phyloP scores from a whole-genome alignment of 92 coral and sea anemone genomes.

The Parazoanthus atlanticus region DNA sequence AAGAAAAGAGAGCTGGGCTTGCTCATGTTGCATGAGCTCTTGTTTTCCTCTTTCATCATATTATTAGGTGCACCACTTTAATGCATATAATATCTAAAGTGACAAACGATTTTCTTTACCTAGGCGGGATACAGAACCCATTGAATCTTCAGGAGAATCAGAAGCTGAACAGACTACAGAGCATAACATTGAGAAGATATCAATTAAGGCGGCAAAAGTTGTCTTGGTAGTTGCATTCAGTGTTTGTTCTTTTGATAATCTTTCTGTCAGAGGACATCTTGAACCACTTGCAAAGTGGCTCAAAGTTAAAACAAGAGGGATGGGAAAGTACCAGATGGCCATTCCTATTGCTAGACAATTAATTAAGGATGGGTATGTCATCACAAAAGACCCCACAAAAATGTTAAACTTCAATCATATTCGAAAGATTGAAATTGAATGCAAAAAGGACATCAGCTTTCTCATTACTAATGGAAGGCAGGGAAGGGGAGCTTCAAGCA shows the following conservation, averaged over 20 bases:
- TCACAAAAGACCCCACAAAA: slow-evolving; percentile 29
- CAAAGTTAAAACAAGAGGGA: slow-evolving; percentile 43
- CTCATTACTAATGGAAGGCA: slow-evolving; percentile 13
- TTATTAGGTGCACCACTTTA: background rate
- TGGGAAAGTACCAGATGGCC: slow-evolving; percentile 54
- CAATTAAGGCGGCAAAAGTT: slow-evolving; percentile 37
- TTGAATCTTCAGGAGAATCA: slow-evolving; percentile 29
- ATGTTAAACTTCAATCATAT: slow-evolving; percentile 41
- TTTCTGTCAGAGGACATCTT: slow-evolving; percentile 46
- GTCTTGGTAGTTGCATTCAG: slow-evolving; percentile 44
- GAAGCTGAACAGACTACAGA: slow-evolving; percentile 28
- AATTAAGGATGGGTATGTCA: slow-evolving; percentile 25
- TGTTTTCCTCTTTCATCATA: background rate
- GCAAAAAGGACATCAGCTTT: slow-evolving; percentile 32
- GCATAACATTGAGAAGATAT: slow-evolving; percentile 48
- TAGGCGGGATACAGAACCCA: slow-evolving; percentile 51
- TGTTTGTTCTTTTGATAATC: slow-evolving; percentile 42
- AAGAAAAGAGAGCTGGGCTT: background rate
- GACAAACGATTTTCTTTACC: background rate
- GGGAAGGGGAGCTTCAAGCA: background rate
- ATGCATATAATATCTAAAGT: background rate
- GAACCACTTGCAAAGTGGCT: slow-evolving; percentile 42
- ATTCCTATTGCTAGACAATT: slow-evolving; percentile 38
- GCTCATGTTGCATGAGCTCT: background rate
- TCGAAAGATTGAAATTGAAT: slow-evolving; percentile 28